phyloP scores from a whole-genome alignment of 2,797 vertebrate species.

The Sphenopsis melanotis region DNA sequence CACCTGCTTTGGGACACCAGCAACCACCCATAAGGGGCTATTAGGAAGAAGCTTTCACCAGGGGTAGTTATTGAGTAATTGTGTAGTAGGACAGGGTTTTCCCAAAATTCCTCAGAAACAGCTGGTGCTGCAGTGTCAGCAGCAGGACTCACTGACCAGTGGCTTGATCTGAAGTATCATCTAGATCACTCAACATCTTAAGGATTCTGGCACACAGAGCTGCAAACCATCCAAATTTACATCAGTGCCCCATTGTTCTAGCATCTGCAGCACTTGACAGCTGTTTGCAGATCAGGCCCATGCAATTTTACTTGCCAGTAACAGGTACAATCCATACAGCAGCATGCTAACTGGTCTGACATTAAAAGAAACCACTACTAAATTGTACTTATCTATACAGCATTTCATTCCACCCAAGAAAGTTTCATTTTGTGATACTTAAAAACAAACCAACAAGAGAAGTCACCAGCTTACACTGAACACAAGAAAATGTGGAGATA shows the following conservation, averaged over 20 bases:
- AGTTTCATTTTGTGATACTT: neutral
- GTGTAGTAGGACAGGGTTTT: neutral
- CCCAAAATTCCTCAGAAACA: neutral
- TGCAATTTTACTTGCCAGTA: neutral
- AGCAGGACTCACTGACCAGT: neutral
- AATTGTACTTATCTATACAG: neutral
- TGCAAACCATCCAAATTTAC: neutral
- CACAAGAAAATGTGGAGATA: rapidly evolving
- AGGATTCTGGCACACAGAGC: neutral
- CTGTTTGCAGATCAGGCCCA: neutral
- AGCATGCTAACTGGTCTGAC: neutral
- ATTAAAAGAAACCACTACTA: neutral
- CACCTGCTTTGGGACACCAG: neutral
- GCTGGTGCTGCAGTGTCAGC: neutral
- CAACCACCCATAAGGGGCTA: neutral
- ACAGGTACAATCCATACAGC: neutral
- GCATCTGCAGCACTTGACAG: neutral
- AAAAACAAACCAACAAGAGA: neutral
- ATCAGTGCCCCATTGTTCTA: neutral
- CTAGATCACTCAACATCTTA: neutral
- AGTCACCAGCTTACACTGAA: neutral
- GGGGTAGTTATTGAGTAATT: neutral
- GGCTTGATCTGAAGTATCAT: neutral
- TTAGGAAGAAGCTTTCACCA: neutral
- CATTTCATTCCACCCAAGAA: neutral